Evolutionary conservation across 92 coral and sea anemone genomes (phyloP).

Genomic region (Porites cylindrica): DNA sequence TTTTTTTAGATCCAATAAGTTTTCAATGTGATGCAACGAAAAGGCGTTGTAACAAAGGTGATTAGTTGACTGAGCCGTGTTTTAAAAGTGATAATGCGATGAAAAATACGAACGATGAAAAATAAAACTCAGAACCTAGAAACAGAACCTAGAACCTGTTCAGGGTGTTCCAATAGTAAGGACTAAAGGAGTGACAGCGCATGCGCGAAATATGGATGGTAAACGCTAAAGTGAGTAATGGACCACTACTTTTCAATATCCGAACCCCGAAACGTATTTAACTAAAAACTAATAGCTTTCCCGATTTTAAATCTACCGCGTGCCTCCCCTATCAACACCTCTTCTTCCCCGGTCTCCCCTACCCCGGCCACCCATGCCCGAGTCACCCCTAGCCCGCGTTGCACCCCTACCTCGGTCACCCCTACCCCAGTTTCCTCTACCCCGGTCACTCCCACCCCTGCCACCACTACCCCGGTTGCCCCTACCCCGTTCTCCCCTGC

Average conservation of each 20-base stretch:
- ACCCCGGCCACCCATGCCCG: constrained; percentile 1
- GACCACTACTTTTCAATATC: neutral
- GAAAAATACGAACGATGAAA: neutral
- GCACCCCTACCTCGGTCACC: neutral
- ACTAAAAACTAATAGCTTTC: too few relatives aligned
- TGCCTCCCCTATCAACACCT: neutral
- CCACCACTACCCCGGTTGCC: neutral
- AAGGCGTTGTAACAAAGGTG: neutral
- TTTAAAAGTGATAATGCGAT: neutral
- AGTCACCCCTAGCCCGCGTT: neutral
- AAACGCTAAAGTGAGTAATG: neutral
- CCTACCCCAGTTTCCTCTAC: neutral
- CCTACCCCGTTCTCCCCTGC: constrained; percentile 1
- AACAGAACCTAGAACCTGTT: too few relatives aligned
- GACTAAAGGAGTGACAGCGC: too few relatives aligned
- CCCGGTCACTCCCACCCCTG: neutral
- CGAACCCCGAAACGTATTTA: too few relatives aligned
- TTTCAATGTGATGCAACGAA: neutral
- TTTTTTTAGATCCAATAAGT: too few relatives aligned
- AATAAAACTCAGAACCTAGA: too few relatives aligned
- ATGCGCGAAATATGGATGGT: too few relatives aligned
- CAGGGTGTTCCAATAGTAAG: too few relatives aligned
- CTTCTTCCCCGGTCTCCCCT: constrained; percentile 20
- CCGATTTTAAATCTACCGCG: neutral
- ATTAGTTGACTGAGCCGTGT: too few relatives aligned